Conservation (phyloP, 1,140 invertebrate species). For the Lycorma delicatula region DNA sequence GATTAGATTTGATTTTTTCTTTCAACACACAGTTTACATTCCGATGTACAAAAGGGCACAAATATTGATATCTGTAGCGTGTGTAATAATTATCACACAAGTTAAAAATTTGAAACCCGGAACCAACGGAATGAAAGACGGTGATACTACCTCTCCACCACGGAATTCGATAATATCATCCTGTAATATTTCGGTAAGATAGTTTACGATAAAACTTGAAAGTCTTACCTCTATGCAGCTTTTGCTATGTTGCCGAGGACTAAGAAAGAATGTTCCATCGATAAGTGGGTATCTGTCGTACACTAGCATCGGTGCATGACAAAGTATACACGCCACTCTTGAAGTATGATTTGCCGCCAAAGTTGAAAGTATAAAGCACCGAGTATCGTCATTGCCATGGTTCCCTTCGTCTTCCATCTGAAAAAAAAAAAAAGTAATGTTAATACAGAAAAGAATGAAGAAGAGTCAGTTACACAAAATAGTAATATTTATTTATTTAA, state of each 20-base stretch:
- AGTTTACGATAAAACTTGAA: too few relatives aligned
- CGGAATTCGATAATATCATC: too few relatives aligned
- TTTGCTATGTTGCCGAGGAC: slow-evolving; percentile 78
- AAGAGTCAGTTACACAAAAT: background rate
- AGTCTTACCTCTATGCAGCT: slow-evolving; percentile 68
- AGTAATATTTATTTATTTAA: background rate
- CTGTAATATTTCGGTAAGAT: too few relatives aligned
- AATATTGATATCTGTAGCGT: too few relatives aligned
- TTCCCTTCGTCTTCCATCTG: slow-evolving; percentile 96
- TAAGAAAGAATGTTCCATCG: slow-evolving; percentile 95
- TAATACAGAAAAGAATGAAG: background rate
- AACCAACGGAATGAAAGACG: too few relatives aligned
- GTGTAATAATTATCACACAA: too few relatives aligned
- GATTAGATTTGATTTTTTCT: too few relatives aligned
- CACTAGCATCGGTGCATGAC: slow-evolving; percentile 77
- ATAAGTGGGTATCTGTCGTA: slow-evolving; percentile 95
- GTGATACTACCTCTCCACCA: too few relatives aligned
- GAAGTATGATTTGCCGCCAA: slow-evolving; percentile 76
- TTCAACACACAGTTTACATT: too few relatives aligned
- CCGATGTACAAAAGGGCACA: too few relatives aligned
- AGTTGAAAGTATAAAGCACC: slow-evolving; percentile 85
- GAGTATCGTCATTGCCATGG: slow-evolving; percentile 93
- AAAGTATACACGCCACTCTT: slow-evolving; percentile 78
- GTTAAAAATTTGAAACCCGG: too few relatives aligned
- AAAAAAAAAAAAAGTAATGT: slow-evolving; percentile 36